These are phyloP conservation scores for Rhagonycha lutea DNA, from an alignment of 2,888 invertebrate species.

Conservation along the genomic window DNA sequence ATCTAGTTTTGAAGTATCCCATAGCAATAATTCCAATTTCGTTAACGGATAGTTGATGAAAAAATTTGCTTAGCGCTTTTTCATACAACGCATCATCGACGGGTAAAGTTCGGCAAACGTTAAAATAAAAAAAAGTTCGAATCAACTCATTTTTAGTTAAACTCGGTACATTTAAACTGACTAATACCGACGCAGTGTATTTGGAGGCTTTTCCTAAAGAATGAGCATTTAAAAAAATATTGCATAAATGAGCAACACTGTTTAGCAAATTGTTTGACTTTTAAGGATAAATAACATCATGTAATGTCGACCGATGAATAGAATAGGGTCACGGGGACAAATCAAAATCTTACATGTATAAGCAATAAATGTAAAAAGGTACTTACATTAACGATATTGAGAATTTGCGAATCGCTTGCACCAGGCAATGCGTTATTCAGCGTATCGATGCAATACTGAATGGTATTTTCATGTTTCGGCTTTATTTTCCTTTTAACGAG, in stretches of 20 bases:
- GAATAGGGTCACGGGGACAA: too few species aligned
- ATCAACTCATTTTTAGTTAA: conserved; percentile 67
- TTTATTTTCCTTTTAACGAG: not conserved
- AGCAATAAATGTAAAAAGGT: not conserved
- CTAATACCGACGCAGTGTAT: not conserved
- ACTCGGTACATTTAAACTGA: not conserved
- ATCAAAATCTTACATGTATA: too few species aligned
- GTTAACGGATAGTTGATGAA: conserved; percentile 62
- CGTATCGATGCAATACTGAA: not conserved
- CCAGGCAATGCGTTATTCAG: not conserved
- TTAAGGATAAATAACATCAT: too few species aligned
- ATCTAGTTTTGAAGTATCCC: conserved; percentile 78
- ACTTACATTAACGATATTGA: conserved; percentile 18
- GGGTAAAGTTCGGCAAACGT: conserved; percentile 61
- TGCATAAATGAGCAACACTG: not conserved
- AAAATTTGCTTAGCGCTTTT: conserved; percentile 57
- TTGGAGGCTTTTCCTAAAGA: conserved; percentile 19
- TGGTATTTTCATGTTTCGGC: not conserved
- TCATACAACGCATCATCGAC: conserved; percentile 68
- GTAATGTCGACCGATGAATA: too few species aligned
- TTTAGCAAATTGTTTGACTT: not conserved
- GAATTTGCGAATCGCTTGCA: conserved; percentile 4
- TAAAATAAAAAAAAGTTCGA: conserved; percentile 69
- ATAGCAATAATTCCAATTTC: conserved; percentile 72
- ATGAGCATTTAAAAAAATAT: not conserved